phyloP scores from a whole-genome alignment of 2,888 invertebrate genomes.

The Andrena camellia region DNA sequence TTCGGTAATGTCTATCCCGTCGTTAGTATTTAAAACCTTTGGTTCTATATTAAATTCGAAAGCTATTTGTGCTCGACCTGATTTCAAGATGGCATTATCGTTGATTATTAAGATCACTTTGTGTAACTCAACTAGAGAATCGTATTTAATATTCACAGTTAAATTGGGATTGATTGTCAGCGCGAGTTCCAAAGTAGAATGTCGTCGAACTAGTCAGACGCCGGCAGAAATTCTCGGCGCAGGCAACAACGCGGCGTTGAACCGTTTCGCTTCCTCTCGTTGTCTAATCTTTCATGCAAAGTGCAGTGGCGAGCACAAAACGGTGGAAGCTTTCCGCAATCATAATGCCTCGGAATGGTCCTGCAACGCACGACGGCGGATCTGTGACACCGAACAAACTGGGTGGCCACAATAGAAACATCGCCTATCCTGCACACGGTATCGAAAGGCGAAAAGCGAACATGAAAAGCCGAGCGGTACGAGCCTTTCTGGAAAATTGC shows the following conservation, averaged over 20 bases:
- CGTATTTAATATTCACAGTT: too few species aligned
- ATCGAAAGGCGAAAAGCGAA: slow-evolving; percentile 49
- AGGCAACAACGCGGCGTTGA: slow-evolving; percentile 3
- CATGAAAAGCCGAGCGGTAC: slow-evolving; percentile 23
- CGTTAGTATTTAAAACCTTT: neutral
- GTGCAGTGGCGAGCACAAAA: slow-evolving; percentile 30
- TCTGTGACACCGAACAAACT: slow-evolving; percentile 29
- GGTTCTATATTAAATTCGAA: too few species aligned
- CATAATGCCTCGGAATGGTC: slow-evolving; percentile 52
- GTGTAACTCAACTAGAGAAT: too few species aligned
- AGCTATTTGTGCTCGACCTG: too few species aligned
- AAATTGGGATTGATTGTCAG: slow-evolving; percentile 23
- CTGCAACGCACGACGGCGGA: slow-evolving; percentile 33
- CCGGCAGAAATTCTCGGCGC: slow-evolving; percentile 12
- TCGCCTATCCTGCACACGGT: slow-evolving; percentile 44
- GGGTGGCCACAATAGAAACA: slow-evolving; percentile 53
- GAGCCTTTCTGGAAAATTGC: slow-evolving; percentile 46
- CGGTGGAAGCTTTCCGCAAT: slow-evolving; percentile 53
- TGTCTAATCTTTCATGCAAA: slow-evolving; percentile 65
- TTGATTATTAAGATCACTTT: too few species aligned
- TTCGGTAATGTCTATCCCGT: neutral
- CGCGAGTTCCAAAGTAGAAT: slow-evolving; percentile 8
- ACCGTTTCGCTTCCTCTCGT: slow-evolving; percentile 34
- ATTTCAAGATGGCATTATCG: too few species aligned
- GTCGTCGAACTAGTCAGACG: neutral